phyloP scores from a whole-genome alignment of 2,113 vertebrate species.

The Amazona guildingii region DNA sequence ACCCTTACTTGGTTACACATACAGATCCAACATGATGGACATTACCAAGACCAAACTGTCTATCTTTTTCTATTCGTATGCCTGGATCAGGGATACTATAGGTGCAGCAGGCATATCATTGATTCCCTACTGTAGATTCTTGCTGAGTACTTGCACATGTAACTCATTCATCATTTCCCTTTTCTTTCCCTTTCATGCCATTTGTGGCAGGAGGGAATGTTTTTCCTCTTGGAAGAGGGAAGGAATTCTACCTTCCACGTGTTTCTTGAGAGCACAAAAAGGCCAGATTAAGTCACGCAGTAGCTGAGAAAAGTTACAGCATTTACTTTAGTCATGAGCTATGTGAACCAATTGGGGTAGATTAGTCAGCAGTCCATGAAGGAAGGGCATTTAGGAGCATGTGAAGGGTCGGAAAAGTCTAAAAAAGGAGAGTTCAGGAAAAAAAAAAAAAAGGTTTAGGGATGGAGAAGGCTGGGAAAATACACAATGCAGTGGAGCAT shows the following conservation, averaged over 20 bases:
- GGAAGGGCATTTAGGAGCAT: neutral
- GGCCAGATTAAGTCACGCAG: neutral
- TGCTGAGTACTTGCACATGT: neutral
- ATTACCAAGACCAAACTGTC: neutral
- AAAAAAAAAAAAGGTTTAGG: neutral
- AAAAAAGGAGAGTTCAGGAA: neutral
- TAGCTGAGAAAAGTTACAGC: neutral
- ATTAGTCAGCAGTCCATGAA: neutral
- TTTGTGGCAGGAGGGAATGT: neutral
- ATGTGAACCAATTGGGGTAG: accelerated
- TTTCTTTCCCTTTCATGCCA: neutral
- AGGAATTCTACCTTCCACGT: neutral
- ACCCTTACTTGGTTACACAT: neutral
- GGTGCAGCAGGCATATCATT: neutral
- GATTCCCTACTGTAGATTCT: neutral
- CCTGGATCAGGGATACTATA: neutral
- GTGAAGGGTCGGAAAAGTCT: neutral
- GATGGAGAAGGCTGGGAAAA: neutral
- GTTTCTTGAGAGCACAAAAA: neutral
- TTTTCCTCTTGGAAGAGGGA: neutral
- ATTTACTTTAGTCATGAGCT: neutral
- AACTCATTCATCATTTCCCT: neutral
- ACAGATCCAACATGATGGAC: accelerated
- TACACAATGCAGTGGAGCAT: neutral
- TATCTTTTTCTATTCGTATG: neutral